Base-by-base conservation (phyloP, 2,113 vertebrate species). In the Pteruthius melanotis region DNA sequence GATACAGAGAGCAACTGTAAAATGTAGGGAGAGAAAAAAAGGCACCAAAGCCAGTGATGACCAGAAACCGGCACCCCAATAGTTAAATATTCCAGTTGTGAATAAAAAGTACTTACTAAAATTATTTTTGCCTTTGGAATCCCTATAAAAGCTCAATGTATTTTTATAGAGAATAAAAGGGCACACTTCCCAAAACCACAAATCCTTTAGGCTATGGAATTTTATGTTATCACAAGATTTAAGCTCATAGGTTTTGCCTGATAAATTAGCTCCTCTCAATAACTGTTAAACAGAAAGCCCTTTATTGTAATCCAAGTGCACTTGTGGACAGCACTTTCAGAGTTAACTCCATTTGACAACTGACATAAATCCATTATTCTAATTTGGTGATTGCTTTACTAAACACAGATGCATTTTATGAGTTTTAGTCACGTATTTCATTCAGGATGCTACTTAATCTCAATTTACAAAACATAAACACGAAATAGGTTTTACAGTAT, bases 281-380 rank as follows among this genome's bases (percentile, higher is more conserved):
- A 92, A 83, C 23, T 49, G 77, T 96, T 96, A 93, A 61, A 54
- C 61, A 93, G 92, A 96, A 94, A 97, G 84, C 85, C 90, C 92
- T 96, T 94, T 83, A 90, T 96, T 86, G 69, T 81, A 96, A 97
- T 87, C 89, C 91, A 94, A 89, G 83, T 90, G 94, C 79, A 83
- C 95, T 96, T 79, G 84, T 60, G 68, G 83, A 96, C 96, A 97
- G 97, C 97, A 98, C 96, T 96, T 97, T 78, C 96, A 97, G 94
- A 98, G 97, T 97, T 97, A 98, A 98, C 97, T 98, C 96, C 91
- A 69, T 96, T 97, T 94, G 97, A 96, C 89, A 98, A 97, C 94
- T 97, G 97, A 97, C 98, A 98, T 97, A 95, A 98, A 98, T 96
- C 96, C 91, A 96, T 94, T 96, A 87, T 95, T 96, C 96, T 95